Evolutionary conservation across 2,888 invertebrate genomes (phyloP).

Genomic region (Eupeodes latifasciatus): DNA sequence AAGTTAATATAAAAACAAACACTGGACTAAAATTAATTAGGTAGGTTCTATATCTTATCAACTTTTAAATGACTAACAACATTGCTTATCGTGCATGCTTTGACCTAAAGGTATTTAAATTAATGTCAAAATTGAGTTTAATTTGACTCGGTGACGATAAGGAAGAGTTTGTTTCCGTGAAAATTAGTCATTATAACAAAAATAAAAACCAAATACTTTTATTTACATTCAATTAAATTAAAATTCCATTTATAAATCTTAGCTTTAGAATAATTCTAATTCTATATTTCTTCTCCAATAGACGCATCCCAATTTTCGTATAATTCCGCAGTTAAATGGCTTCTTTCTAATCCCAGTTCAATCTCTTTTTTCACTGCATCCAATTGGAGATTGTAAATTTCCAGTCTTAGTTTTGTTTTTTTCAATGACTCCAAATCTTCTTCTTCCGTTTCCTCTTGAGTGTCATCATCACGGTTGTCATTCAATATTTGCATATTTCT

Average conservation of each 20-base stretch:
- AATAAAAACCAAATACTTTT: no score
- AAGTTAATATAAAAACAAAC: background rate
- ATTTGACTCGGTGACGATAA: background rate
- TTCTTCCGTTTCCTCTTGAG: background rate
- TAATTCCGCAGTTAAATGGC: background rate
- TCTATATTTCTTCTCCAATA: background rate
- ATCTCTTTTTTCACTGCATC: conserved; percentile 12
- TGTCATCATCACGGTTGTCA: background rate
- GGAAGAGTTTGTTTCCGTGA: background rate
- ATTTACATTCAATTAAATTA: no score
- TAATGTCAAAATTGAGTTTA: background rate
- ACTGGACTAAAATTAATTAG: no score
- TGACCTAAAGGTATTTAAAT: conserved; percentile 5
- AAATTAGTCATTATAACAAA: no score
- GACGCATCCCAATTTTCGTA: background rate
- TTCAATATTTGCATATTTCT: background rate
- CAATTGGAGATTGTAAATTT: conserved; percentile 19
- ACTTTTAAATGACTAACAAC: background rate
- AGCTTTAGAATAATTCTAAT: no score
- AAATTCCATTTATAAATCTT: no score
- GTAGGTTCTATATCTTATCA: background rate
- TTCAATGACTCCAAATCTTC: conserved; percentile 1
- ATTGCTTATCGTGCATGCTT: background rate
- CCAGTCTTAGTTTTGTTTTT: background rate
- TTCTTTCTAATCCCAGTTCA: background rate